Evolutionary conservation across 2,888 invertebrate genomes (phyloP).

Genomic region (Cheilosia vernalis): DNA sequence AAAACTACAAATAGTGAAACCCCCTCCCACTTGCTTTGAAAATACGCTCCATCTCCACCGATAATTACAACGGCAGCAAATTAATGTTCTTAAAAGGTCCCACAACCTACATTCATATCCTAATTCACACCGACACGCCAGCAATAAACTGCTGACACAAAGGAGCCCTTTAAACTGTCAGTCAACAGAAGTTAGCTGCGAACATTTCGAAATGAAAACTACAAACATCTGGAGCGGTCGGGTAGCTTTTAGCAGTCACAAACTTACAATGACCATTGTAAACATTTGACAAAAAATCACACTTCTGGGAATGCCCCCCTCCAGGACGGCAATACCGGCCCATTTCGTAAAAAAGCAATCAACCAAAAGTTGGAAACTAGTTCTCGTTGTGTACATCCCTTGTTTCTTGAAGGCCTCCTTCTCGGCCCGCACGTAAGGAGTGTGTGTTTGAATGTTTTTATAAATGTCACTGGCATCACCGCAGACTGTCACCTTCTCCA

Average conservation of each 20-base stretch:
- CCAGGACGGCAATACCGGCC: not conserved
- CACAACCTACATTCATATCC: conserved; percentile 32
- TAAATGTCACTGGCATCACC: not conserved
- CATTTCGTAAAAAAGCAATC: not conserved
- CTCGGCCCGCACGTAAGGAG: not conserved
- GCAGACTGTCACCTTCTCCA: not conserved
- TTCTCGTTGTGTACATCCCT: not conserved
- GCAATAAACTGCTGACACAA: conserved; percentile 20
- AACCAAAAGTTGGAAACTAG: conserved; percentile 30
- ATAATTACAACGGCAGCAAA: conserved; percentile 17
- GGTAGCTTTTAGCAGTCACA: conserved; percentile 31
- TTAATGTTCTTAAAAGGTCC: conserved; percentile 41
- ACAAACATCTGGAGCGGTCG: conserved; percentile 17
- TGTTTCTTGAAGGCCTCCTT: not conserved
- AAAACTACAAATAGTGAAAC: not conserved
- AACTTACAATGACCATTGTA: conserved; percentile 38
- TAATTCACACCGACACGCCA: conserved; percentile 10
- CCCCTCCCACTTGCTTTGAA: not conserved
- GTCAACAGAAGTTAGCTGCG: conserved; percentile 8
- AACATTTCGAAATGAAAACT: conserved; percentile 10
- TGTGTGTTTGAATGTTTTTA: not conserved
- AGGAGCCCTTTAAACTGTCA: conserved; percentile 23
- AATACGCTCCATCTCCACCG: conserved; percentile 7
- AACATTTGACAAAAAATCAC: conserved; percentile 36
- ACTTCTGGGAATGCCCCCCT: conserved; percentile 26